These are phyloP conservation scores for Montifringilla adamsi DNA, from an alignment of 2,113 vertebrate species.

Conservation along the genomic window DNA sequence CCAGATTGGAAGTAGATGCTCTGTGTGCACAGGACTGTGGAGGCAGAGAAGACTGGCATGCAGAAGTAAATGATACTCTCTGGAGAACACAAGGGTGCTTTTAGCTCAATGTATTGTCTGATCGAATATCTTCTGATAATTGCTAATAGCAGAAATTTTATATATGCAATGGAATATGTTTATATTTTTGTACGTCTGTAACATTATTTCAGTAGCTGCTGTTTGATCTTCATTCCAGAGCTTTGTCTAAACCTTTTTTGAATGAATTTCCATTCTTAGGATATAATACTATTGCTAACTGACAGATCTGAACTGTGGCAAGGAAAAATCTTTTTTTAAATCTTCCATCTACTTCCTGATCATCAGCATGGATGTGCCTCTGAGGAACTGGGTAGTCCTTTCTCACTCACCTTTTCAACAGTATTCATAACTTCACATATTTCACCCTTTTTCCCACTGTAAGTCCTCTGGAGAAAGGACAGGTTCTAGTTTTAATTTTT, in stretches of 20 bases:
- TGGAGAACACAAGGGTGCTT: not conserved
- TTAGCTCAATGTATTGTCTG: not conserved
- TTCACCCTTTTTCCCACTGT: not conserved
- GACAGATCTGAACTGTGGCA: not conserved
- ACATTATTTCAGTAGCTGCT: not conserved
- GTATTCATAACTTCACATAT: not conserved
- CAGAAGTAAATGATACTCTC: not conserved
- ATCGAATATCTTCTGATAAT: not conserved
- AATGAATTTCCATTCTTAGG: not conserved
- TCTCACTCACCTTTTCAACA: not conserved
- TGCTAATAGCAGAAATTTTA: not conserved
- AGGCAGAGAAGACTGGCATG: not conserved
- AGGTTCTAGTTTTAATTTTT: not conserved
- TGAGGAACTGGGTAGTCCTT: not conserved
- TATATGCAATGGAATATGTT: not conserved
- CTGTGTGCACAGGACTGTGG: not conserved
- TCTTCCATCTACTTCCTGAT: not conserved
- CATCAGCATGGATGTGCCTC: not conserved
- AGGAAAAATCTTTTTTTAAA: not conserved
- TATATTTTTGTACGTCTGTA: not conserved
- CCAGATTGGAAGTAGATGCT: not conserved
- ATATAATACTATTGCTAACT: not conserved
- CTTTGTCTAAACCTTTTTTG: not conserved
- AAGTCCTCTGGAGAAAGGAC: not conserved
- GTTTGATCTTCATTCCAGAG: not conserved